Conservation (phyloP, 2,888 invertebrate species). For the Xylota segnis region DNA sequence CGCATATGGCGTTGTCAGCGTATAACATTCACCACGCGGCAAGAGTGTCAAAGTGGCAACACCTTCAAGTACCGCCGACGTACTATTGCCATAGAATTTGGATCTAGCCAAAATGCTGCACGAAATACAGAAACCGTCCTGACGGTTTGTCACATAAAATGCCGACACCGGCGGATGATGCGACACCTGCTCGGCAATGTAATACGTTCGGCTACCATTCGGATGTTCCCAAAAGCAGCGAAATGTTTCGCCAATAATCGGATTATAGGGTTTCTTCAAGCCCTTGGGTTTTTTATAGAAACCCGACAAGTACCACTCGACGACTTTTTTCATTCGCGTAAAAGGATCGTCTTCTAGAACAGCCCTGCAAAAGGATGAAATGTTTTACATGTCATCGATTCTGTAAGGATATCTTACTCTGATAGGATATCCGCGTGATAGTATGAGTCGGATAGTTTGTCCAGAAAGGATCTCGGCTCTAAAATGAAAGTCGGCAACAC, state of each 20-base stretch:
- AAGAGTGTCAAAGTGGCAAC: constrained; percentile 92
- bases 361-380: constrained; percentile 86
- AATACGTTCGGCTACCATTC: constrained; percentile 93
- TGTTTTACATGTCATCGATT: neutral
- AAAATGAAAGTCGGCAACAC: constrained; percentile 97
- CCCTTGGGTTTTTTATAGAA: constrained; percentile 97
- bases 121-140: constrained; percentile 96
- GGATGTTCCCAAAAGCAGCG: constrained; percentile 95
- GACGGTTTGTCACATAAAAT: constrained; percentile 96
- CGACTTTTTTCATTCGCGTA: constrained; percentile 94
- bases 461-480: constrained; percentile 96
- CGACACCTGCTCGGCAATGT: constrained; percentile 97
- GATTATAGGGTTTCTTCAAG: constrained; percentile 98
- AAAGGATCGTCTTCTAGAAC: constrained; percentile 94
- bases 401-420: constrained; percentile 86
- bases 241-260: constrained; percentile 96
- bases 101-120: constrained; percentile 96
- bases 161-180: constrained; percentile 98
- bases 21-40: constrained; percentile 95
- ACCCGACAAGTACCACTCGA: constrained; percentile 96
- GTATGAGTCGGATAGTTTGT: constrained; percentile 96
- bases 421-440: constrained; percentile 96
- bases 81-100: constrained; percentile 98
- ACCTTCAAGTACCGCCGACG: constrained; percentile 96
- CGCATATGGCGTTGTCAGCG: constrained; percentile 96